Evolutionary conservation across 2,888 invertebrate genomes (phyloP), one percentile per base, ranked within the genome.

Genomic region (Taphrorychus bicolor): DNA sequence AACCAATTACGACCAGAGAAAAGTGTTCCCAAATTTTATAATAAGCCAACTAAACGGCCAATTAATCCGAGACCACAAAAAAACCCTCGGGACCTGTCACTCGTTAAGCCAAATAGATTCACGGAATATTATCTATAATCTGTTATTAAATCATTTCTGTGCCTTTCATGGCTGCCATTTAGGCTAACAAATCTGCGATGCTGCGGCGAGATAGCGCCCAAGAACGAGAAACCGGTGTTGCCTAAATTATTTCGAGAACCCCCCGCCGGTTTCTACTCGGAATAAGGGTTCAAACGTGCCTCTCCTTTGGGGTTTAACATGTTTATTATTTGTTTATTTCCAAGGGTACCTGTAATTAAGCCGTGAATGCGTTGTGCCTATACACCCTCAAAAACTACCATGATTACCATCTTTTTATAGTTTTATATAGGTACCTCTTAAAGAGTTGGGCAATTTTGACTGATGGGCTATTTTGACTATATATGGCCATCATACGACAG

Each of bases 201-300:
- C 70, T 72, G 73, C 70, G 72, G 69, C 58, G 53, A 72, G 73
- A 73, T 73, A 73, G 72, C 69, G 57, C 56, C 58, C 42, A 52
- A 40, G 68, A 66, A 70, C 70, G 69, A 73, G 73, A 73, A 72
- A 72, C 71, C 72, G 71, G 60, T 66, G 63, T 75, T 75, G 73
- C 59, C 45, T 23, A 73, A 75, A 67, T 62, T 67, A 62, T 62
- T 53, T 62, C 32, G 54, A 40, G 48, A 56, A 48, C 63, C 70
- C 69, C 73, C 72, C 72, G 71, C 68, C 58, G 72, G 42, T 70
- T 51, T 53, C 65, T 61, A 59, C 66, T 65, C 62, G 71, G 73
- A 73, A 72, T 73, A 74, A 66, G 70, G 74, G 74, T 72, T 72
- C 73, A 73, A 73, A 74, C 72, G 73, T 72, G 70, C 16, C 42